Evolutionary conservation across 2,888 invertebrate species (phyloP).

Genomic region (Trilocha varians): DNA sequence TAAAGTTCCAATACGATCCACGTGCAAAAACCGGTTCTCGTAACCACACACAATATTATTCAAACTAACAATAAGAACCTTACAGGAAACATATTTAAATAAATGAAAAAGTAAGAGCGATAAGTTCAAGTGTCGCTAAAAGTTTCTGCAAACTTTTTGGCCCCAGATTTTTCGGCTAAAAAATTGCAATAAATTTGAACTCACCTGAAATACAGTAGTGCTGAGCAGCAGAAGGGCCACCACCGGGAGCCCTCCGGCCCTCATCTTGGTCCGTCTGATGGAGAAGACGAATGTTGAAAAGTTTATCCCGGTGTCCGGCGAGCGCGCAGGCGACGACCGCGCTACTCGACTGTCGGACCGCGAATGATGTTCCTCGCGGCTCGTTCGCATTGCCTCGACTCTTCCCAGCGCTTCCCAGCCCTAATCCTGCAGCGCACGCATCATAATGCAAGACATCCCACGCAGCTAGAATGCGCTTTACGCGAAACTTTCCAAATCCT

Average conservation of each 20-base stretch:
- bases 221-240: slow-evolving; percentile 42
- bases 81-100: slow-evolving; percentile 3
- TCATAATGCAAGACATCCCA: slow-evolving; percentile 19
- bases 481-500: slow-evolving; percentile 5
- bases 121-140: slow-evolving; percentile 3
- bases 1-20: slow-evolving; percentile 5
- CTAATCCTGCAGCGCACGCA: slow-evolving; percentile 22
- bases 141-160: slow-evolving; percentile 7
- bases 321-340: slow-evolving; percentile 48
- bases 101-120: slow-evolving; percentile 3
- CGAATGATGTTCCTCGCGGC: slow-evolving; percentile 35
- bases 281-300: slow-evolving; percentile 36
- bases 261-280: slow-evolving; percentile 36
- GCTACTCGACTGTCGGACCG: slow-evolving; percentile 51
- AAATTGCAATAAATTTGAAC: slow-evolving; percentile 10
- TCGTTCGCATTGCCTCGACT: slow-evolving; percentile 25
- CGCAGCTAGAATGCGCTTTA: slow-evolving; percentile 32
- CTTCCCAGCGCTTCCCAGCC: slow-evolving; percentile 20
- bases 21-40: slow-evolving; percentile 20
- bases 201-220: slow-evolving; percentile 28
- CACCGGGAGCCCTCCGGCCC: slow-evolving; percentile 34
- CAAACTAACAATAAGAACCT: slow-evolving; percentile 1
- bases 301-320: slow-evolving; percentile 31
- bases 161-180: background rate
- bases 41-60: slow-evolving; percentile 11